phyloP scores from a whole-genome alignment of 1,140 invertebrate species.

The Lepidostoma basale region DNA sequence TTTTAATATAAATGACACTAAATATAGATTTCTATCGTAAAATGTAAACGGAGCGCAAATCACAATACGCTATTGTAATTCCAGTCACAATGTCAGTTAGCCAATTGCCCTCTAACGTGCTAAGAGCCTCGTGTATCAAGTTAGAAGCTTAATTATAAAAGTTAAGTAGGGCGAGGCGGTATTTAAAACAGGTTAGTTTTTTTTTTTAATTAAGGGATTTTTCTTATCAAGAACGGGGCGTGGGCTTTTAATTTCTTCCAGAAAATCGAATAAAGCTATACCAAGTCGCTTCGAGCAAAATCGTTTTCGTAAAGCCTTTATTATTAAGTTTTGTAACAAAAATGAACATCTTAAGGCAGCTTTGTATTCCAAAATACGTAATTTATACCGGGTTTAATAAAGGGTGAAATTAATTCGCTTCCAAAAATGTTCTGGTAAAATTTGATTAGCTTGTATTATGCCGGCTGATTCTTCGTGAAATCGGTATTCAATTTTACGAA shows the following conservation, averaged over 20 bases:
- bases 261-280: slow-evolving; percentile 25
- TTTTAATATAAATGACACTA: too few species aligned
- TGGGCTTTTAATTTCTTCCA: slow-evolving; percentile 22
- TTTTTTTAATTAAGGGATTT: slow-evolving; percentile 30
- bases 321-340: slow-evolving; percentile 25
- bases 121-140: slow-evolving; percentile 39
- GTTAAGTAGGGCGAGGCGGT: slow-evolving; percentile 37
- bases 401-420: slow-evolving; percentile 9
- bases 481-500: too few species aligned
- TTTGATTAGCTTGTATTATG: slow-evolving; percentile 10
- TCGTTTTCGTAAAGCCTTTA: slow-evolving; percentile 26
- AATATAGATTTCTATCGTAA: too few species aligned
- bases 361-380: slow-evolving; percentile 15
- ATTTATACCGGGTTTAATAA: slow-evolving; percentile 17
- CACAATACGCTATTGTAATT: not conserved
- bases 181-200: slow-evolving; percentile 36
- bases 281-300: not conserved
- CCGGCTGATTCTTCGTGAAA: too few species aligned
- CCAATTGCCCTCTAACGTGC: slow-evolving; percentile 31
- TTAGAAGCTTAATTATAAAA: slow-evolving; percentile 44
- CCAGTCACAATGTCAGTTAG: not conserved
- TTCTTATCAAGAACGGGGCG: slow-evolving; percentile 24
- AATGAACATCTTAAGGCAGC: slow-evolving; percentile 6
- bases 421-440: too few species aligned
- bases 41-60: too few species aligned